These are phyloP conservation scores for Hozukius guyotensis DNA, from an alignment of 2,797 vertebrate species.

Conservation along the genomic window DNA sequence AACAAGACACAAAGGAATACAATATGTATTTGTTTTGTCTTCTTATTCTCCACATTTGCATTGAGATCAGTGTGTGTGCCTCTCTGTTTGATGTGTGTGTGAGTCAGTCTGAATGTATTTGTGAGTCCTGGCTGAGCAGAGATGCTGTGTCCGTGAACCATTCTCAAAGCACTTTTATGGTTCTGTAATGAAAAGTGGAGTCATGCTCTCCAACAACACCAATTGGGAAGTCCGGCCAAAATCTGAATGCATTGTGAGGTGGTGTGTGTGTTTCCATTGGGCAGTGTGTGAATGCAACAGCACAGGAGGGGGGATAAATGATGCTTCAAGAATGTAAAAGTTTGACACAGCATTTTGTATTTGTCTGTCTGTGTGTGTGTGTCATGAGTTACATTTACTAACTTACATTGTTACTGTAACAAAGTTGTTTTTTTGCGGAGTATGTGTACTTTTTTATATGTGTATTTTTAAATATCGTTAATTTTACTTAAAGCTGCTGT, in stretches of 20 bases:
- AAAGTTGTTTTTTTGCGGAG: neutral
- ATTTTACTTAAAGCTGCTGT: too few relatives aligned
- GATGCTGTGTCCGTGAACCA: constrained; percentile 25
- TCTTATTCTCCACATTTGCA: neutral
- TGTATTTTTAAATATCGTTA: neutral
- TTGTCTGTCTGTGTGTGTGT: neutral
- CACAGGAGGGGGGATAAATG: neutral
- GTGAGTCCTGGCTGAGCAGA: neutral
- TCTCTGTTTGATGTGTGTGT: neutral
- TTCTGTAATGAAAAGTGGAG: constrained; percentile 25
- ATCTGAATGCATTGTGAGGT: too few relatives aligned
- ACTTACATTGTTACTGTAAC: neutral
- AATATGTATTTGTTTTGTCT: neutral
- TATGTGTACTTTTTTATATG: neutral
- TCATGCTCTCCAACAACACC: constrained; percentile 20
- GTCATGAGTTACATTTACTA: neutral
- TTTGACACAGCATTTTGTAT: neutral
- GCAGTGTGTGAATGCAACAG: too few relatives aligned
- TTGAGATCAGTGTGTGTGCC: neutral
- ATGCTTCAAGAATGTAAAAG: neutral
- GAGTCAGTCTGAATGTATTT: neutral
- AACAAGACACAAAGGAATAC: neutral
- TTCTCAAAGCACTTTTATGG: constrained; percentile 16
- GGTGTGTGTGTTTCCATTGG: too few relatives aligned
- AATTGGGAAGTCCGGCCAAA: neutral